Base-by-base conservation (phyloP, 2,113 vertebrate species). In the Nycticorax nycticorax region DNA sequence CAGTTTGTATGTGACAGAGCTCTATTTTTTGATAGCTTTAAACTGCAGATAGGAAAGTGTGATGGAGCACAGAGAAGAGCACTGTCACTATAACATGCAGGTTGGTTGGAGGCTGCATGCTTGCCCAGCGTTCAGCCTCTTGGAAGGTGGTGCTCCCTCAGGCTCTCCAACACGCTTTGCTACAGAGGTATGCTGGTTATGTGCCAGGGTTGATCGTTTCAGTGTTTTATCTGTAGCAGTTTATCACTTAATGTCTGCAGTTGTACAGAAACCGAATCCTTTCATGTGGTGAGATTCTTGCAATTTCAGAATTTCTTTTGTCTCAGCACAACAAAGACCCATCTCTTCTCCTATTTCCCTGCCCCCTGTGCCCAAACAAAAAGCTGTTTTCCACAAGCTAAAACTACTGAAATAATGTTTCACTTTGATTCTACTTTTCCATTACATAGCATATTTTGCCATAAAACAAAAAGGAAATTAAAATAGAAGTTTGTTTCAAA, bases 401-500 rank as follows among this genome's bases (percentile, higher is more conserved):
- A 71, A 91, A 87, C 26, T 78, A n/a, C 52, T 84, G 60, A 93
- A 77, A 23, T 60, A 41, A n/a, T 33, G 47, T 48, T 74, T 87
- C 14, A 32, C 50, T 91, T 85, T 68, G 27, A 45, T 62, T 80
- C 39, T 73, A 2, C 11, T 74, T 96, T 81, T 26, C 33, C 9
- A 13, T 81, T 60, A 21, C 6, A 8, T 64, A 62, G 21, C 6
- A 2, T 55, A 37, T 53, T 91, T 84, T 74, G 7, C 52, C 27
- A 21, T 64, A 73, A 77, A 74, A 72, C 28, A 19, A 45, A 23
- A 68, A 84, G 41, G 33, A 74, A 92, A 91, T 47, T 15, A 35
- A 91, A 94, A 59, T 37, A 9, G 11, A 56, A 81, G 8, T n/a
- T 91, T 50, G 3, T 80, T 88, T 91, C 28, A 39, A 78, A 91